Evolutionary conservation across 2,888 invertebrate species (phyloP).

Genomic region (Pseudanteris insignis): DNA sequence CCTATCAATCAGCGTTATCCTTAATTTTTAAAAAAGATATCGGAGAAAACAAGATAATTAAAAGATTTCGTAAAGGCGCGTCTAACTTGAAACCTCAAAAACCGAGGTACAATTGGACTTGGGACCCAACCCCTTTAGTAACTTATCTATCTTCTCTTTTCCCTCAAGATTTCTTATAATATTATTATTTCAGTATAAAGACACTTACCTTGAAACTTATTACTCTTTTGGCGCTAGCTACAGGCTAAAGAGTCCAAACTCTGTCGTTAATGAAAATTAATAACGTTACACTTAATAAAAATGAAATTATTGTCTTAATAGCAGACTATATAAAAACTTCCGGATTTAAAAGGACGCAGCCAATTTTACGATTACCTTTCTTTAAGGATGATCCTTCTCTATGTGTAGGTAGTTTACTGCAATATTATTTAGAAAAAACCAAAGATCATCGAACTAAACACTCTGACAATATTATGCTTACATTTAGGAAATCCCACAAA

Average conservation of each 20-base stretch:
- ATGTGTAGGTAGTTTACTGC: background rate
- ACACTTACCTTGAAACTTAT: background rate
- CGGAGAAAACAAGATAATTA: background rate
- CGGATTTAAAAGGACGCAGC: background rate
- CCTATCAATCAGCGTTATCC: background rate
- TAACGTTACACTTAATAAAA: background rate
- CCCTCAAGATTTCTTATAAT: background rate
- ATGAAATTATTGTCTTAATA: background rate
- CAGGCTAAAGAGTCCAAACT: slow-evolving; percentile 6
- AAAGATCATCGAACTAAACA: background rate
- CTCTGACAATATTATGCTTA: background rate
- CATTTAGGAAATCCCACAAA: background rate
- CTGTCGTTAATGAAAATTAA: background rate
- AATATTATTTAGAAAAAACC: background rate
- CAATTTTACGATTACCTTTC: background rate
- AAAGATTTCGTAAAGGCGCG: slow-evolving; percentile 1
- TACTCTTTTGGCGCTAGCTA: background rate
- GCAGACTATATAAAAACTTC: slow-evolving; percentile 1
- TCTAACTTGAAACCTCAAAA: slow-evolving; percentile 20
- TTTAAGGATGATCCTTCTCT: background rate
- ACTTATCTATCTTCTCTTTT: background rate
- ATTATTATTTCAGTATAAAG: no score
- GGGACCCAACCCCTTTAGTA: slow-evolving; percentile 1
- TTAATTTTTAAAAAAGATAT: background rate
- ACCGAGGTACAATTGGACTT: slow-evolving; percentile 42